Evolutionary conservation across 2,113 vertebrate genomes (phyloP).

Genomic region (Nematolebias whitei): DNA sequence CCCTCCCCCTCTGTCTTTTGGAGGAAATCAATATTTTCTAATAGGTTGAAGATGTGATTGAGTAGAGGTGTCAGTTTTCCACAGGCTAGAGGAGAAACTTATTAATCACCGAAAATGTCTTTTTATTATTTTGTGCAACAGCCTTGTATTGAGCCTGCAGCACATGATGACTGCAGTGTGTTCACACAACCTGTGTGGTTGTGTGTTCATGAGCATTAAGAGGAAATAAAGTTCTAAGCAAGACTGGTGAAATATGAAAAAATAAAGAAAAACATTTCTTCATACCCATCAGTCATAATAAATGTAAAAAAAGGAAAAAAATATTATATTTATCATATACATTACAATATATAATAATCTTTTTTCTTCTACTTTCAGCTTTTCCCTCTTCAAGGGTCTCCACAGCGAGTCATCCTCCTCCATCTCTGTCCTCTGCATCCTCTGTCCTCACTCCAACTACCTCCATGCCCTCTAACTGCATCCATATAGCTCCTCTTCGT

Average conservation of each 20-base stretch:
- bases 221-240: constrained; percentile 12
- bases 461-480: no score
- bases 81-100: constrained; percentile 51
- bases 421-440: no score
- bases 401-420: no score
- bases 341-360: no score
- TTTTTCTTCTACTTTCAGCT: no score
- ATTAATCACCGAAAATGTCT: constrained; percentile 75
- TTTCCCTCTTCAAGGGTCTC: no score
- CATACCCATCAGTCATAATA: not conserved
- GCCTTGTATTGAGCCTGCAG: constrained; percentile 31
- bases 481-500: no score
- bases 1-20: constrained; percentile 24
- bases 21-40: constrained; percentile 70
- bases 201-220: constrained; percentile 16
- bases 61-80: constrained; percentile 58
- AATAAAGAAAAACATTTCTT: not conserved
- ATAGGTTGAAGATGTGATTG: constrained; percentile 73
- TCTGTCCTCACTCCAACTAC: no score
- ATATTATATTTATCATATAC: no score
- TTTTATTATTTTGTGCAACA: constrained; percentile 66
- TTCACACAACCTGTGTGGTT: constrained; percentile 20
- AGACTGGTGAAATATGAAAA: constrained; percentile 14
- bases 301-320: not conserved
- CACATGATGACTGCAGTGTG: constrained; percentile 17